Percentiles rank a stretch among this genome's conserved stretches.
Conservation (phyloP, 92 coral and sea anemone species). For the Palythoa grandis region DNA sequence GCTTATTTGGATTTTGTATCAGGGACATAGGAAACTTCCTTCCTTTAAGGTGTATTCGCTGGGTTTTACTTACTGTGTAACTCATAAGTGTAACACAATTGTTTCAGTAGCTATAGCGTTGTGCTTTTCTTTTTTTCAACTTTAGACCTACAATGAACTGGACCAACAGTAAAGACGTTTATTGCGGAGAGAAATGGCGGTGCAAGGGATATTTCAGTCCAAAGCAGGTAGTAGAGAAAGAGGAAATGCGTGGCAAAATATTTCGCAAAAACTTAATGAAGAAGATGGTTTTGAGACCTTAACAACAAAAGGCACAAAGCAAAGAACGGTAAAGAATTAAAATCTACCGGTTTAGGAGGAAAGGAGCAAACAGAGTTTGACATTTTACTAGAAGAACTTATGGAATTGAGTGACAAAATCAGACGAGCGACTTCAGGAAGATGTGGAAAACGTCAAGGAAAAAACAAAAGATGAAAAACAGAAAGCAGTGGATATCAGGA, state of each 20-base stretch:
- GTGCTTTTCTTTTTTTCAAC: constrained; percentile 3
- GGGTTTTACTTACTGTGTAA: constrained; percentile 11
- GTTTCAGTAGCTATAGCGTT: neutral
- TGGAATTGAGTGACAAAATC: constrained; percentile 29
- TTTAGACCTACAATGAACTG: constrained; percentile 9
- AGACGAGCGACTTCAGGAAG: constrained; percentile 2
- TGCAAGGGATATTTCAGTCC: neutral
- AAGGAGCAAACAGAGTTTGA: constrained; percentile 27
- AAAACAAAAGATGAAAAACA: constrained; percentile 12
- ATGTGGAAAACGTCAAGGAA: constrained; percentile 4
- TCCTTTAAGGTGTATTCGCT: neutral
- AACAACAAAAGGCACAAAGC: constrained; percentile 34
- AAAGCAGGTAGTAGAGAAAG: constrained; percentile 23
- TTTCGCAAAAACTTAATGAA: constrained; percentile 12
- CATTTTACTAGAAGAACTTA: constrained; percentile 27
- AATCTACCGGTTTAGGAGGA: constrained; percentile 39
- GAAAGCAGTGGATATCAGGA: constrained; percentile 24
- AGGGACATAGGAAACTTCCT: neutral
- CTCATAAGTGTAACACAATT: constrained; percentile 26
- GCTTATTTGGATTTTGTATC: constrained; percentile 10
- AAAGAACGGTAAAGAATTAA: constrained; percentile 32
- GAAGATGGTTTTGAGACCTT: constrained; percentile 35
- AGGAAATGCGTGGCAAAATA: neutral
- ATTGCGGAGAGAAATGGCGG: constrained; percentile 17
- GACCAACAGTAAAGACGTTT: constrained; percentile 14